These are phyloP conservation scores for Polietes domitor DNA, from an alignment of 2,888 invertebrate species.

Conservation along the genomic window DNA sequence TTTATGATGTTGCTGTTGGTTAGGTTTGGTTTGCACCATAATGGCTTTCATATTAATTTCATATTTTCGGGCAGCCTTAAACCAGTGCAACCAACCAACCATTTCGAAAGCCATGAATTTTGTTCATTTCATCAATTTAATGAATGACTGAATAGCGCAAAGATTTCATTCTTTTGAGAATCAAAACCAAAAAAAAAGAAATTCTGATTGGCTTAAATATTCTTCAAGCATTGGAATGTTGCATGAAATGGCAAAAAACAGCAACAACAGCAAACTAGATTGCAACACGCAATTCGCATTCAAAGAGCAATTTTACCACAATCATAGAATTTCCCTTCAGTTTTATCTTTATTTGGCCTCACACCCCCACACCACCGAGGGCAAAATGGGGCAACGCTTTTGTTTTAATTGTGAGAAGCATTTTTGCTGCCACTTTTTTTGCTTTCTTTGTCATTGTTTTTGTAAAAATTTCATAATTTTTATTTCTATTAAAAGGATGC, in stretches of 20 bases:
- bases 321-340: conserved; percentile 24
- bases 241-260: conserved; percentile 10
- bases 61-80: not conserved
- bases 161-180: conserved; percentile 33
- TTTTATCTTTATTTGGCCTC: conserved; percentile 22
- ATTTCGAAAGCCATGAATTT: not conserved
- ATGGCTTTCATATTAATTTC: not conserved
- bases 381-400: conserved; percentile 17
- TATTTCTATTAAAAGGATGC: conserved; percentile 41
- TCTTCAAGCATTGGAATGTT: not conserved
- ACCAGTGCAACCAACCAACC: not conserved
- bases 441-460: not conserved
- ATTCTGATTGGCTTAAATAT: conserved; percentile 30
- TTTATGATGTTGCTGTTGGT: not conserved
- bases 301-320: conserved; percentile 31
- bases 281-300: not conserved
- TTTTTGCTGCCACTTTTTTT: conserved; percentile 34
- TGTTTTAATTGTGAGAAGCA: conserved; percentile 42
- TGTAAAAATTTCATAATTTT: conserved; percentile 39
- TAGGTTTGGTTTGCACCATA: not conserved
- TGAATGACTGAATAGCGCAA: conserved; percentile 12
- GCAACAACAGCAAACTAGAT: not conserved
- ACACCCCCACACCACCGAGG: not conserved
- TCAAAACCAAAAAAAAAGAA: no score
- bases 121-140: conserved; percentile 6